Evolutionary conservation across 2,113 vertebrate species (phyloP).

Genomic region (Silurus meridionalis): DNA sequence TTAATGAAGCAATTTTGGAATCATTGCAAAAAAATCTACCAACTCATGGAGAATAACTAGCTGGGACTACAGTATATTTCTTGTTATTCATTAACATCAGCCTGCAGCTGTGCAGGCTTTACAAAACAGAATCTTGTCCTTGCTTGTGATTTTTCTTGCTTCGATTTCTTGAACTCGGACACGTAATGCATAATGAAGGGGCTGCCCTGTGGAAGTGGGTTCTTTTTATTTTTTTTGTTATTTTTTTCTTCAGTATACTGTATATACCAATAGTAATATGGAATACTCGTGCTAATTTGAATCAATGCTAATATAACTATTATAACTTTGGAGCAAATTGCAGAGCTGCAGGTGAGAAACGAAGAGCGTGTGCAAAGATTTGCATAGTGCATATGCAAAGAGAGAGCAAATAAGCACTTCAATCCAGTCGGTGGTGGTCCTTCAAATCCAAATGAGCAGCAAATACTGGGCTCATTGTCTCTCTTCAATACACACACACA

Average conservation of each 20-base stretch:
- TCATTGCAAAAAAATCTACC: background rate
- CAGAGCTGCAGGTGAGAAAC: conserved; percentile 22
- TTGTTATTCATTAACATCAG: no score
- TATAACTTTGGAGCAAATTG: conserved; percentile 32
- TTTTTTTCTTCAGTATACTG: background rate
- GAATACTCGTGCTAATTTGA: background rate
- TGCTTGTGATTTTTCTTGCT: background rate
- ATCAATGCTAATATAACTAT: conserved; percentile 19
- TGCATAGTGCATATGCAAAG: conserved; percentile 7
- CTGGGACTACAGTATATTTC: background rate
- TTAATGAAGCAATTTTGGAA: no score
- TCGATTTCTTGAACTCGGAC: background rate
- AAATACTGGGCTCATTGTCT: conserved; percentile 7
- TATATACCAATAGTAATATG: background rate
- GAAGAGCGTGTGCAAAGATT: conserved; percentile 24
- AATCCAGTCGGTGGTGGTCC: background rate
- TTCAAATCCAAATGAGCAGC: conserved; percentile 44
- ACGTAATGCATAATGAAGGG: background rate
- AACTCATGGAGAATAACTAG: background rate
- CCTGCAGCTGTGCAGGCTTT: background rate
- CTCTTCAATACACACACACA: conserved; percentile 9
- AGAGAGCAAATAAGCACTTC: conserved; percentile 19
- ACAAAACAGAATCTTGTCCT: background rate
- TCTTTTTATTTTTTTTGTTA: background rate
- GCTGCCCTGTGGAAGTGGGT: background rate